Evolutionary conservation across 2,888 invertebrate genomes (phyloP).

Genomic region (Epiblema foenella): DNA sequence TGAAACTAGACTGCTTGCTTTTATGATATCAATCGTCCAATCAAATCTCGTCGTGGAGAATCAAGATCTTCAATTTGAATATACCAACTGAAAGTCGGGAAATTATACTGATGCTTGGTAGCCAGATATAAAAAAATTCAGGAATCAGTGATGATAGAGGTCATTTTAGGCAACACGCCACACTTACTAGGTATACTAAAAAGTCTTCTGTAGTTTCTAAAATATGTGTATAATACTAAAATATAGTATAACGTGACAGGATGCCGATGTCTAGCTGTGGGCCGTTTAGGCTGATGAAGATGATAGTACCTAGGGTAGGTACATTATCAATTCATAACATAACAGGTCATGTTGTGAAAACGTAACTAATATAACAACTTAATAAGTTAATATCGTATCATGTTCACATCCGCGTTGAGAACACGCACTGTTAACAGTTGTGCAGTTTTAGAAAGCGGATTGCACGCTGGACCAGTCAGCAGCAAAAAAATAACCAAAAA

Average conservation of each 20-base stretch:
- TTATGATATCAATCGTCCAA: neutral
- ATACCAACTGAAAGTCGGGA: too few relatives aligned
- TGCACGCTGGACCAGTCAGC: conserved; percentile 71
- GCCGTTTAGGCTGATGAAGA: too few relatives aligned
- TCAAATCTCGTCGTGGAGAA: neutral
- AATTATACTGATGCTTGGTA: neutral
- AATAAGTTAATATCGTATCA: conserved; percentile 55
- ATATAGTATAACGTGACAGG: neutral
- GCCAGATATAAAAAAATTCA: too few relatives aligned
- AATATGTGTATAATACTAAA: too few relatives aligned
- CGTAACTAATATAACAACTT: conserved; percentile 49
- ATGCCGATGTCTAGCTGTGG: too few relatives aligned
- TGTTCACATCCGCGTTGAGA: conserved; percentile 73
- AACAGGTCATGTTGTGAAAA: conserved; percentile 27
- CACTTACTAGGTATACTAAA: too few relatives aligned
- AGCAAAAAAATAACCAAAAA: conserved; percentile 65
- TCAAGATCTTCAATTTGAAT: neutral
- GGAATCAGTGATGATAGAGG: too few relatives aligned
- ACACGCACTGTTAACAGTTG: conserved; percentile 67
- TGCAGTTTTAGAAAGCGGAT: conserved; percentile 79
- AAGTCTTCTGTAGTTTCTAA: too few relatives aligned
- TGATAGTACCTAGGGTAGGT: too few relatives aligned
- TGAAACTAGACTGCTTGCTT: neutral
- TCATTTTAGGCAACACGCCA: too few relatives aligned
- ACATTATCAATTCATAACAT: conserved; percentile 22